Conservation (phyloP, 2,797 vertebrate species). For the Labroides dimidiatus region DNA sequence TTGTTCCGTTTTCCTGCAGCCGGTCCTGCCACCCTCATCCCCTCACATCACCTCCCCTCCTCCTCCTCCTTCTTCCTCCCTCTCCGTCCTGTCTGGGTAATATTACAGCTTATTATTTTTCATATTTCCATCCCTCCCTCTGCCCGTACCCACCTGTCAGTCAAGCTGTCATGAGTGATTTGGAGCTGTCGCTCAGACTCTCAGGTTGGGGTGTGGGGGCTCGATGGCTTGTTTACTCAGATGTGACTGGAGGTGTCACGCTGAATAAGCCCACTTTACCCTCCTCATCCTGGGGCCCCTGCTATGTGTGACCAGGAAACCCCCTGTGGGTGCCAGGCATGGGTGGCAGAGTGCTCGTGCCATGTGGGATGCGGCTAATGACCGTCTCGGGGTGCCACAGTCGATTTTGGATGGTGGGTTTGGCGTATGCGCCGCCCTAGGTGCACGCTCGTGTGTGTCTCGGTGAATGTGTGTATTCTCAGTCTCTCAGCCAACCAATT, state of each 20-base stretch:
- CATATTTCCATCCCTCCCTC: constrained; percentile 74
- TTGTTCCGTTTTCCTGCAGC: constrained; percentile 30
- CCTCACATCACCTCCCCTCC: constrained; percentile 23
- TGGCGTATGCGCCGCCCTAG: constrained; percentile 6
- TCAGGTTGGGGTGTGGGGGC: constrained; percentile 39
- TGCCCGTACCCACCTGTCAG: constrained; percentile 67
- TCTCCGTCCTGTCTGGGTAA: constrained; percentile 60
- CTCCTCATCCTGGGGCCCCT: constrained; percentile 21
- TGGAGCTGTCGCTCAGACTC: constrained; percentile 72
- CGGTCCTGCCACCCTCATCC: constrained; percentile 35
- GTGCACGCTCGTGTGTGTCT: constrained; percentile 25
- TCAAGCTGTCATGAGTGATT: constrained; percentile 80
- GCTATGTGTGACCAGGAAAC: constrained; percentile 18
- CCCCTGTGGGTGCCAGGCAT: constrained; percentile 21
- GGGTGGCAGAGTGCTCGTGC: constrained; percentile 43
- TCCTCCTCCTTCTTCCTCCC: not conserved
- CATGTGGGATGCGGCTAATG: constrained; percentile 69
- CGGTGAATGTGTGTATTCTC: constrained; percentile 37
- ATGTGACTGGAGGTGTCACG: constrained; percentile 72
- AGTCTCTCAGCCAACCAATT: constrained; percentile 81
- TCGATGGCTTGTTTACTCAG: constrained; percentile 71
- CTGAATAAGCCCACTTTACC: constrained; percentile 54
- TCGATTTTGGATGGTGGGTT: constrained; percentile 51
- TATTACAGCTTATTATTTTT: constrained; percentile 83
- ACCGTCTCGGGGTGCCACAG: constrained; percentile 56